phyloP scores from a whole-genome alignment of 2,888 invertebrate genomes.

The Allacma fusca region DNA sequence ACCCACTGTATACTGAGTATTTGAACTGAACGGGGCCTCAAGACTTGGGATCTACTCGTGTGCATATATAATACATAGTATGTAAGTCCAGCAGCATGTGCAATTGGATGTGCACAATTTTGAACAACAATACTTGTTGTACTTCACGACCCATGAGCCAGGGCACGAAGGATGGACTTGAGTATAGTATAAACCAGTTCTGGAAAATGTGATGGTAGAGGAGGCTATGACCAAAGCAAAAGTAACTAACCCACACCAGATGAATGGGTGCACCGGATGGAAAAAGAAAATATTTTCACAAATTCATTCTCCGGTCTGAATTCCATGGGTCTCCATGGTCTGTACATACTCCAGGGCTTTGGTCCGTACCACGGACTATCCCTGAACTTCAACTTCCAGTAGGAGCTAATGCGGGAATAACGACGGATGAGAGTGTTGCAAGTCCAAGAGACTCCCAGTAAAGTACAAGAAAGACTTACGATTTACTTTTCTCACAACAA shows the following conservation, averaged over 20 bases:
- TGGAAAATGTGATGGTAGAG: not conserved
- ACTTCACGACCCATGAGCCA: not conserved
- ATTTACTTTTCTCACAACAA: slow-evolving; percentile 15
- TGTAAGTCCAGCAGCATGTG: not conserved
- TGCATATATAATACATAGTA: not conserved
- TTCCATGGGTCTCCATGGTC: slow-evolving; percentile 28
- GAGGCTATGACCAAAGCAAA: slow-evolving; percentile 37
- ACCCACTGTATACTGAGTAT: too few species aligned
- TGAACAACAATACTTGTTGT: slow-evolving; percentile 12
- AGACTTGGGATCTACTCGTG: too few species aligned
- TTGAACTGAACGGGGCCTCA: too few species aligned
- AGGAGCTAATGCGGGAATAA: not conserved
- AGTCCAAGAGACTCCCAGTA: not conserved
- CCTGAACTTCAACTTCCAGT: not conserved
- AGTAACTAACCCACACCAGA: slow-evolving; percentile 31
- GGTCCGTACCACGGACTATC: slow-evolving; percentile 12
- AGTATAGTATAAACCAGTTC: slow-evolving; percentile 3
- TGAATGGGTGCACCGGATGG: slow-evolving; percentile 45
- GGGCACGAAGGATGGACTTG: not conserved
- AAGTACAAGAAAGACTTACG: not conserved
- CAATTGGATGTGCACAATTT: slow-evolving; percentile 27
- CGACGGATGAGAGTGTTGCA: slow-evolving; percentile 1
- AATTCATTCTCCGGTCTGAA: slow-evolving; percentile 43
- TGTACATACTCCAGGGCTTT: too few species aligned
- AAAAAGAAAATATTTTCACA: slow-evolving; percentile 49